Base-by-base conservation (phyloP, 35 echinoderm and acorn worm genomes). In the Diadema setosum region DNA sequence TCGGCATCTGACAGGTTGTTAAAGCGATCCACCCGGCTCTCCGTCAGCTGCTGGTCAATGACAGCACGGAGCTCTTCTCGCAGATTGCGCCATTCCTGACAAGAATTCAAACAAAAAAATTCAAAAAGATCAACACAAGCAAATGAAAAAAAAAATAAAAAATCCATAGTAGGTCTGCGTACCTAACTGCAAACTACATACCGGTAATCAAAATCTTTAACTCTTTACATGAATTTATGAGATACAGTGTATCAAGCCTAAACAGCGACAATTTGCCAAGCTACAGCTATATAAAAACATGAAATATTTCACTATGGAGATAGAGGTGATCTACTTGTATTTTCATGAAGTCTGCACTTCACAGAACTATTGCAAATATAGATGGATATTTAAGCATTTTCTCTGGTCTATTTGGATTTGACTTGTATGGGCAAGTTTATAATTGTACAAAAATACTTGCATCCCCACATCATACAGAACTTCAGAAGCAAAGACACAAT, bases 21-120 rank as follows among this genome's bases (percentile, higher is more conserved):
- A 85, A 94, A 94, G 31, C 86, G 65, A 70, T 58, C 55, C 11
- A 94, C 56, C 34, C 86, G 92, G 42, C 87, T 81, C 48, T 94
- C 92, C 1, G 80, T 90, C 46, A 94, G 82, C 57, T 94, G 87
- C 34, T 86, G 56, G 2, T 90, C 50, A 15, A 94, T 65, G 1
- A 82, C 81, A 33, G 81, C 81, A 58, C 85, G 24, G 5, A 94
- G 58, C 46, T 90, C 82, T 63, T 78, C 69, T 65, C 59, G 83
- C 11, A 94, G 81, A 16, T 39, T 21, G 58, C 80, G 58, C 92
- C 92, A 94, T 80, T 90, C 92, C 92, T 94, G 48, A 30, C 5
- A 2, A 82, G 5, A 40, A n/a, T n/a, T 67, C 15, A 16, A 60
- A 21, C 21, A 59, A 81, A 1, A 78, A 6, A 5, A 9, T 59